Evolutionary conservation across 2,888 invertebrate genomes (phyloP).

Genomic region (Uloborus plumipes): DNA sequence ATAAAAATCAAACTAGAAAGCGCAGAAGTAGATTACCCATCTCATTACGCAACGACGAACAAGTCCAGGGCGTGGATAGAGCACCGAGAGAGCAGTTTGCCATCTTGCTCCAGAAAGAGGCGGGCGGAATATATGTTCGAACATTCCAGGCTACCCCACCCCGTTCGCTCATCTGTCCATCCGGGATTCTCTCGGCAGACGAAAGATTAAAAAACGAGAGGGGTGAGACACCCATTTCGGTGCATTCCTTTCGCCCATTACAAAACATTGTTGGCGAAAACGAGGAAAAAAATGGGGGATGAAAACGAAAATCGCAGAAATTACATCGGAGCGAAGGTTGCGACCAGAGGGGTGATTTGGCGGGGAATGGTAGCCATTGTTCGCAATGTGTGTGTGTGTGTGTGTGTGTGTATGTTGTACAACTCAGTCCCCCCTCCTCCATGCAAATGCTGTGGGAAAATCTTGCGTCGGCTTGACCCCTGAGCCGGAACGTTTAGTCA

Average conservation of each 20-base stretch:
- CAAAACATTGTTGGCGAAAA: slow-evolving; percentile 5
- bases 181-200: neutral
- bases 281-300: neutral
- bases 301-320: slow-evolving; percentile 4
- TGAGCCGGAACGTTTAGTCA: slow-evolving; percentile 62
- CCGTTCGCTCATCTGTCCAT: slow-evolving; percentile 1
- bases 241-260: slow-evolving; percentile 44
- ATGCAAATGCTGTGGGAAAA: slow-evolving; percentile 51
- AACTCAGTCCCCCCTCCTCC: slow-evolving; percentile 10
- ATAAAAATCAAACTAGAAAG: too few species aligned
- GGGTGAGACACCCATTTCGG: slow-evolving; percentile 1
- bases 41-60: too few species aligned
- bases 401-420: slow-evolving; percentile 1
- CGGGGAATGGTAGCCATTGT: slow-evolving; percentile 23
- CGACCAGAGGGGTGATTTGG: slow-evolving; percentile 9
- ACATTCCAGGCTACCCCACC: slow-evolving; percentile 2
- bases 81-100: neutral
- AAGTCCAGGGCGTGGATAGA: too few species aligned
- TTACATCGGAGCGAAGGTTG: slow-evolving; percentile 16
- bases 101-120: neutral
- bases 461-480: slow-evolving; percentile 39
- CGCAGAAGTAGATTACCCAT: too few species aligned
- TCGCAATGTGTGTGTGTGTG: slow-evolving; percentile 1
- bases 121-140: neutral
- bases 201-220: too few species aligned